These are phyloP conservation scores for Drosophila pallidifrons DNA, from an alignment of 1,140 invertebrate species.

Conservation along the genomic window DNA sequence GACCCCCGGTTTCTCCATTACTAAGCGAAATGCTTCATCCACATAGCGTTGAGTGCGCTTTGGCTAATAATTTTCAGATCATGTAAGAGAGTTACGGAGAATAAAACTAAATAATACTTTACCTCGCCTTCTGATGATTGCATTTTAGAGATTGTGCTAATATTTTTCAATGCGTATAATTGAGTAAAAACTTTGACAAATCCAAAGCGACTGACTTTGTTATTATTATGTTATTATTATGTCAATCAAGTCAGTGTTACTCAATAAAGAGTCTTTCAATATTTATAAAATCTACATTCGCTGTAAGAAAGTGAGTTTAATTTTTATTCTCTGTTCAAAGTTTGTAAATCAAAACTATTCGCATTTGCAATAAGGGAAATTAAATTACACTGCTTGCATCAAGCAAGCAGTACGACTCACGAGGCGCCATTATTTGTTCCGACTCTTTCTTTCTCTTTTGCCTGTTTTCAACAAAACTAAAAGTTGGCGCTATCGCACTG, in stretches of 20 bases:
- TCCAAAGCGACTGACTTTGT: constrained; percentile 3
- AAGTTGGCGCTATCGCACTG: background rate
- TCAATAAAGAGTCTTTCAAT: background rate
- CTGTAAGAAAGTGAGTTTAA: too few species aligned
- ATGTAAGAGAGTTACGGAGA: too few species aligned
- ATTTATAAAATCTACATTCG: too few species aligned
- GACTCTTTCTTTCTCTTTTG: background rate
- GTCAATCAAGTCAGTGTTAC: too few species aligned
- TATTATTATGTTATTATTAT: too few species aligned
- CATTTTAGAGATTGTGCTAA: constrained; percentile 40
- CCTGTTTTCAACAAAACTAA: constrained; percentile 1
- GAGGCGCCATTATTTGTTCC: background rate
- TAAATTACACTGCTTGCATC: too few species aligned
- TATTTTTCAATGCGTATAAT: background rate
- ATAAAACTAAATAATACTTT: background rate
- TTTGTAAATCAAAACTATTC: too few species aligned
- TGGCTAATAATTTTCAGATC: constrained; percentile 16
- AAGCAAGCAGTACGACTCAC: too few species aligned
- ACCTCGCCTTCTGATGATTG: constrained; percentile 44
- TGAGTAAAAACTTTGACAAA: constrained; percentile 7
- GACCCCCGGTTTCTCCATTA: constrained; percentile 65
- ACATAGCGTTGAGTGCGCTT: constrained; percentile 77
- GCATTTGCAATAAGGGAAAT: too few species aligned
- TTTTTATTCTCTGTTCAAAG: too few species aligned
- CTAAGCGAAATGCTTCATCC: constrained; percentile 60